A percentile compares a stretch with the other conserved stretches of the same genome.
Conservation (phyloP, 1,140 invertebrate genomes). For the Apis dorsata region DNA sequence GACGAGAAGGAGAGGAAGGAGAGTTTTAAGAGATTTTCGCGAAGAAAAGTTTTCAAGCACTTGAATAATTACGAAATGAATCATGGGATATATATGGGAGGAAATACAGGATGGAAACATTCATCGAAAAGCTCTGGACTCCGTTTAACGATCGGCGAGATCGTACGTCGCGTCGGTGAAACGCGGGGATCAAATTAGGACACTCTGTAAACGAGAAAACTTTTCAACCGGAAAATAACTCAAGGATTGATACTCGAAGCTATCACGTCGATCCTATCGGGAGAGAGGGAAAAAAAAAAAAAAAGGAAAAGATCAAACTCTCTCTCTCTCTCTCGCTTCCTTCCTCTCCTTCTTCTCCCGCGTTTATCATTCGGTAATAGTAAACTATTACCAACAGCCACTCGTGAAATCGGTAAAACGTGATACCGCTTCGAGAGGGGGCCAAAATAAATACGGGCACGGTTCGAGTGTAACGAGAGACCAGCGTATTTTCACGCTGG, state of each 20-base stretch:
- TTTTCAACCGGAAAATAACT: constrained; percentile 41
- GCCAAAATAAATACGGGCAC: constrained; percentile 51
- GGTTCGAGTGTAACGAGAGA: constrained; percentile 58
- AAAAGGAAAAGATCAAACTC: background rate
- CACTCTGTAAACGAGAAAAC: constrained; percentile 40
- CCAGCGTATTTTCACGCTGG: constrained; percentile 43
- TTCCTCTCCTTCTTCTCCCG: too few species aligned
- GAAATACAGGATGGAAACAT: constrained; percentile 9
- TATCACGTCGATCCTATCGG: constrained; percentile 11
- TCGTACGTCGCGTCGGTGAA: constrained; percentile 15
- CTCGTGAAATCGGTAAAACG: constrained; percentile 23
- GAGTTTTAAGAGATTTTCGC: too few species aligned
- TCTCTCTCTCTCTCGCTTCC: too few species aligned
- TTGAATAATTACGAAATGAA: too few species aligned
- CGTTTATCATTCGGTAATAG: constrained; percentile 13
- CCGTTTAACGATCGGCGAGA: constrained; percentile 6
- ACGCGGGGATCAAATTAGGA: constrained; percentile 31
- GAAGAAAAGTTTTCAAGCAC: too few species aligned
- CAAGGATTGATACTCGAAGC: constrained; percentile 33
- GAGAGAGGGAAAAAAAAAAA: too few species aligned
- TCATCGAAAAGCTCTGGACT: background rate
- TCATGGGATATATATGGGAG: background rate
- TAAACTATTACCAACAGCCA: background rate
- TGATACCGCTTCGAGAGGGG: background rate
- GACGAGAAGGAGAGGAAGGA: too few species aligned